Conservation (phyloP, 2,113 vertebrate genomes). For the Semicossyphus pulcher region DNA sequence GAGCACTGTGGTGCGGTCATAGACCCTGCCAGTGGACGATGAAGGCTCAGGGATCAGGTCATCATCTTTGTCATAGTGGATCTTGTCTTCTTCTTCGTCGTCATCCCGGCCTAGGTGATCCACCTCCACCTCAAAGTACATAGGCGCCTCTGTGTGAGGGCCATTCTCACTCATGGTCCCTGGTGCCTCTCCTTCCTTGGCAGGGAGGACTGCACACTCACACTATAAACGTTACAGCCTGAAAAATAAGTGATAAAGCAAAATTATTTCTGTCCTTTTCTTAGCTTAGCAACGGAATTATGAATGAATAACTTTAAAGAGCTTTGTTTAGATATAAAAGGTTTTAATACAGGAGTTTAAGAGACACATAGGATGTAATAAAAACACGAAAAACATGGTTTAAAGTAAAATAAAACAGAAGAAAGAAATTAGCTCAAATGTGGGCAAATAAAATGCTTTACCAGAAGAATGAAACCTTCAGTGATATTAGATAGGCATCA, state of each 20-base stretch:
- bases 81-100: slow-evolving; percentile 85
- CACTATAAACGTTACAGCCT: slow-evolving; percentile 34
- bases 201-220: slow-evolving; percentile 52
- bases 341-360: background rate
- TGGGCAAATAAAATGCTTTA: background rate
- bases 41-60: slow-evolving; percentile 88
- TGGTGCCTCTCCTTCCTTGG: slow-evolving; percentile 75
- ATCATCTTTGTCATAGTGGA: slow-evolving; percentile 86
- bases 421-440: background rate
- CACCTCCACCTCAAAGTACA: slow-evolving; percentile 88
- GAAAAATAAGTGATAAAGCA: slow-evolving; percentile 3
- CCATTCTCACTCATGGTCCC: slow-evolving; percentile 96
- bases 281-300: background rate
- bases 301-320: background rate
- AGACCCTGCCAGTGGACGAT: slow-evolving; percentile 89
- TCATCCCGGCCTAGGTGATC: slow-evolving; percentile 86
- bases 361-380: background rate
- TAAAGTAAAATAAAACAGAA: background rate
- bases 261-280: background rate
- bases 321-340: background rate
- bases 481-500: too few species aligned
- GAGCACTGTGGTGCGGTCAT: slow-evolving; percentile 97
- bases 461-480: too few species aligned
- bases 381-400: too few species aligned
- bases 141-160: slow-evolving; percentile 85